Base-by-base conservation (phyloP, 2,797 vertebrate genomes). In the Melanotaenia trifasciata region DNA sequence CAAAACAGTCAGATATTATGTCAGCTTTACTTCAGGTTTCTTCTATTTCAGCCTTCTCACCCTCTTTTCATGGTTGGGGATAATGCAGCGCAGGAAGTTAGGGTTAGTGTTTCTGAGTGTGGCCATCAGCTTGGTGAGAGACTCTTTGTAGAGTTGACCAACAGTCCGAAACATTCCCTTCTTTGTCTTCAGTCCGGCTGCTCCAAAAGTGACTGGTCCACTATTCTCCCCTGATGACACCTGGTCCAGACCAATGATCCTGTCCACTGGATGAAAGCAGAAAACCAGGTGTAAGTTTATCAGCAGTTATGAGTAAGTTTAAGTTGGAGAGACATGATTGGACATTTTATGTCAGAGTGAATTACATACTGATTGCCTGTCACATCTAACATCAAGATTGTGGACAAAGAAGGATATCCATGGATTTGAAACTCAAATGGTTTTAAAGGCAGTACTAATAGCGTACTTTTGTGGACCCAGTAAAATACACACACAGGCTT, bases 81-180 rank as follows among this genome's bases (percentile, higher is more conserved):
- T 95, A 72, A 98, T 97, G 75, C 97, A 98, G 71, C 97, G 96
- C 20, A 98, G 95, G 58, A 98, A 98, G 93, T 97, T 98, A 74
- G 97, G 96, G 84, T 98, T 97, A 86, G 97, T 98, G 92, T 98
- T 98, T 71, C 95, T 95, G 74, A 98, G 93, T 0, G 97, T 98
- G 68, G 96, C 95, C 97, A 98, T 98, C 71, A 98, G 95, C 72
- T 96, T 97, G 54, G 96, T 94, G 67, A 98, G 94, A 4, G 96
- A 97, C 82, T 98, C 97, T 86, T 98, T 97, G 88, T 97, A 97
- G 22, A 97, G 95, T 74, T 98, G 96, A 0, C 96, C 96, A n/a
- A 97, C 96, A 0, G 96, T 98, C 64, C 97, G 94, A 90, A 97
- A 97, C 96, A 97, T 97, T 57, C 97, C 97, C 33, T 96, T 96